Evolutionary conservation across 2,113 vertebrate genomes (phyloP).

Genomic region (Xyrauchen texanus): DNA sequence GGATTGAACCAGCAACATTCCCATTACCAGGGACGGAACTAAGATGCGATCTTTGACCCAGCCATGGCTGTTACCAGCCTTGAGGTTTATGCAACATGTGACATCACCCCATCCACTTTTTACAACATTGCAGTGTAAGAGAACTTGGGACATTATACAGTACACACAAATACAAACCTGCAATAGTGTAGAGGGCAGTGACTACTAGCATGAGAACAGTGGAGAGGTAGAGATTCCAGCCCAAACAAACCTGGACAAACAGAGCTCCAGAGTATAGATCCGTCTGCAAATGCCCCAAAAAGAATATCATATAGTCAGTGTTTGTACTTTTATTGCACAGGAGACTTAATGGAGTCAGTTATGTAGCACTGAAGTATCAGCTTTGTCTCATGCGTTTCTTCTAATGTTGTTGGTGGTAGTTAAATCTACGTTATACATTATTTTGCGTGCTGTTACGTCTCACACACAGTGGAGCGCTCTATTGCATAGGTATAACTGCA

Average conservation of each 20-base stretch:
- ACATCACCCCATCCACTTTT: too few relatives aligned
- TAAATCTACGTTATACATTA: too few relatives aligned
- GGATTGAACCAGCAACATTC: too few relatives aligned
- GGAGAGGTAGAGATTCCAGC: slow-evolving; percentile 92
- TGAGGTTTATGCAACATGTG: too few relatives aligned
- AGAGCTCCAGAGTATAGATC: slow-evolving; percentile 87
- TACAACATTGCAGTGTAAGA: not conserved
- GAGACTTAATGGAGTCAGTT: not conserved
- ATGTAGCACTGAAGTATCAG: not conserved
- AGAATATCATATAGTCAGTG: not conserved
- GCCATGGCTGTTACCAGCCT: too few relatives aligned
- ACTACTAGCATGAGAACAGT: slow-evolving; percentile 82
- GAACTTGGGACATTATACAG: not conserved
- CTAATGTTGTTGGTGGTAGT: too few relatives aligned
- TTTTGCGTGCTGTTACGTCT: too few relatives aligned
- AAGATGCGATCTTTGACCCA: too few relatives aligned
- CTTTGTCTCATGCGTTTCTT: too few relatives aligned
- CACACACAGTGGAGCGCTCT: too few relatives aligned
- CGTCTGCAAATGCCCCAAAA: slow-evolving; percentile 68
- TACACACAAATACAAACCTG: slow-evolving; percentile 71
- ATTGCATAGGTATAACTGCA: too few relatives aligned
- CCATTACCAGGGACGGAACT: too few relatives aligned
- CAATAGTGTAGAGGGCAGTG: slow-evolving; percentile 86
- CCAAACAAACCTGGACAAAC: slow-evolving; percentile 89
- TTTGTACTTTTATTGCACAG: not conserved